Evolutionary conservation across 2,888 invertebrate genomes (phyloP), one percentile per base, ranked within the genome.

Genomic region (Oligia latruncula): DNA sequence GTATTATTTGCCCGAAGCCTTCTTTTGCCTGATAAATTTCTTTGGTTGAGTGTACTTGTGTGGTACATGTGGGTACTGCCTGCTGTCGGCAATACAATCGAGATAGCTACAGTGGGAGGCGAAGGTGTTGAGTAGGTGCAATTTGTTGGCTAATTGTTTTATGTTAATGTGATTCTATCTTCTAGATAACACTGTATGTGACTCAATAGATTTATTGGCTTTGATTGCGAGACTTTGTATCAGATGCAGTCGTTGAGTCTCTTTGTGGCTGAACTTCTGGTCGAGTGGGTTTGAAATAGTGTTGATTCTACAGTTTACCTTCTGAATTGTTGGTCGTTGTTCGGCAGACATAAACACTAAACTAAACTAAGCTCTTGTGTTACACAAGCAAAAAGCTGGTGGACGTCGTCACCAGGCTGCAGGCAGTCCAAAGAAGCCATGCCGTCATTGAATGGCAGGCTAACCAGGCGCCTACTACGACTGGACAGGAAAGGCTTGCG

Each of bases 81-180:
- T 15, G 15, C 15, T 71, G 74, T 60, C 55, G 71, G 76, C 35
- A 68, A 55, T 15, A 81, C 49, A 71, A 74, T 85, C 58, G 64
- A 67, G 49, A 74, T 74, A 55, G 67, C 40, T 62, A 11, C 71
- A 67, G 80, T 70, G 71, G 58, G 84, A 84, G 74, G 52, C 17
- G 66, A 35, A 79, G 87, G 87, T 84, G 85, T 73, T 67, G 84
- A 84, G 79, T 83, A 75, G 80, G 72, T 58, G 74, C 74, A 60
- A 76, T 70, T 46, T 83, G 75, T 83, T 71, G 58, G 78, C 64
- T 87, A 87, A 85, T 87, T 85, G 84, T 73, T 83, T 79, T 77
- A 80, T 87, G 80, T 64, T 60, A 77, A 77, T 87, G 62, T 40
- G 65, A 23, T 13, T 58, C 55, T 74, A 72, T 80, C 74, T 65